Evolutionary conservation across 2,113 vertebrate species (phyloP).

Genomic region (Callopanchax toddi): DNA sequence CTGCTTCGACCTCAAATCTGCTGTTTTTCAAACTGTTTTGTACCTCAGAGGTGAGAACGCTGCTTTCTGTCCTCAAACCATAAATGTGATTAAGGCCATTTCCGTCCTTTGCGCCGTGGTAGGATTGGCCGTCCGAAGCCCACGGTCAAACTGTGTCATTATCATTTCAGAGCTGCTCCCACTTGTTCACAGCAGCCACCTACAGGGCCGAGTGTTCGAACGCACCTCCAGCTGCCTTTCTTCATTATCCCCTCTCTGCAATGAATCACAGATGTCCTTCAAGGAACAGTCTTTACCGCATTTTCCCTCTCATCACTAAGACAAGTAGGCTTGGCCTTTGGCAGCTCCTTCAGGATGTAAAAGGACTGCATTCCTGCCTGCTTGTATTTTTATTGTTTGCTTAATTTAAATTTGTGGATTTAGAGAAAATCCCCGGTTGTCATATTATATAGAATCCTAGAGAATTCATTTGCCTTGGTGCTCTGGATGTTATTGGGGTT

Average conservation of each 20-base stretch:
- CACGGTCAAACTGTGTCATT: slow-evolving; percentile 51
- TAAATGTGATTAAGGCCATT: slow-evolving; percentile 1
- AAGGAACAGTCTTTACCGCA: slow-evolving; percentile 10
- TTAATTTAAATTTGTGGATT: slow-evolving; percentile 9
- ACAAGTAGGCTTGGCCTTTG: slow-evolving; percentile 5
- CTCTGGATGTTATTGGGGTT: neutral
- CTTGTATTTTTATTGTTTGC: neutral
- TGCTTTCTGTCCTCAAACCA: slow-evolving; percentile 1
- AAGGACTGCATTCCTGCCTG: neutral
- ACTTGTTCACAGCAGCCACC: slow-evolving; percentile 28
- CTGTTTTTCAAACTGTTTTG: neutral
- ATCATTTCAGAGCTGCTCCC: slow-evolving; percentile 41
- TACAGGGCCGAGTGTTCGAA: slow-evolving; percentile 15
- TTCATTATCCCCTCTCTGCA: slow-evolving; percentile 29
- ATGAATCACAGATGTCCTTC: slow-evolving; percentile 9
- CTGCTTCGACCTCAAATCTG: neutral
- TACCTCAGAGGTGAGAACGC: neutral
- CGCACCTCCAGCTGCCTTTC: slow-evolving; percentile 6
- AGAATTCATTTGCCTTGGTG: neutral
- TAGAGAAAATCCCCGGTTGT: neutral
- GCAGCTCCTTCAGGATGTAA: neutral
- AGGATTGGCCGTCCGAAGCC: slow-evolving; percentile 27
- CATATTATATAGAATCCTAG: neutral
- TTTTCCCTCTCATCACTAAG: slow-evolving; percentile 8
- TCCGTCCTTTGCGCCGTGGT: slow-evolving; percentile 18